A percentile compares a stretch with the other conserved stretches of the same genome.
phyloP scores from a whole-genome alignment of 37 sponge, comb jelly and placozoan genomes.

The Axinella damicornis region DNA sequence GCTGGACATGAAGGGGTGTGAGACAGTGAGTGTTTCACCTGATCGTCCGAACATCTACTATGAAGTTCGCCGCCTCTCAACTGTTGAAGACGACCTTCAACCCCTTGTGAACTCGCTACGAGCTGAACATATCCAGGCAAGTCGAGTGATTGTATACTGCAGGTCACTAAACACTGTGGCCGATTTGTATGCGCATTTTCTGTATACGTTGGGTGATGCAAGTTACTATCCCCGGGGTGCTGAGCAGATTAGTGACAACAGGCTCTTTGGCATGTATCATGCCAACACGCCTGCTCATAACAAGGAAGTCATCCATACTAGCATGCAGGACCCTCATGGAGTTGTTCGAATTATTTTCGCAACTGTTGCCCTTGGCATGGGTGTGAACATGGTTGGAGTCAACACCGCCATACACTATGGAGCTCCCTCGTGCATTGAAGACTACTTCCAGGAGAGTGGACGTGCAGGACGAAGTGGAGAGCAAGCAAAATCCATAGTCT shows the following conservation, averaged over 20 bases:
- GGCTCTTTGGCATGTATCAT: constrained; percentile 62
- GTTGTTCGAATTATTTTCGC: constrained; percentile 54
- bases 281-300: constrained; percentile 33
- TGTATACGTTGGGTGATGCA: not conserved
- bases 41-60: constrained; percentile 41
- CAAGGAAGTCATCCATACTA: constrained; percentile 26
- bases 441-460: constrained; percentile 43
- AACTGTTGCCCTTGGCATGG: constrained; percentile 55
- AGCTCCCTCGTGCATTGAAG: constrained; percentile 49
- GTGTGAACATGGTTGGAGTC: constrained; percentile 28
- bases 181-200: constrained; percentile 31
- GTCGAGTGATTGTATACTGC: constrained; percentile 45
- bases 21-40: constrained; percentile 16
- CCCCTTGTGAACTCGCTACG: not conserved
- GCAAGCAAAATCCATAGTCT: constrained; percentile 35
- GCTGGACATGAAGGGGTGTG: constrained; percentile 33
- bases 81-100: constrained; percentile 13
- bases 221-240: constrained; percentile 48
- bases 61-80: constrained; percentile 5
- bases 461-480: constrained; percentile 34
- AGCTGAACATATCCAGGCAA: not conserved
- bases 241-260: constrained; percentile 33
- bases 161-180: constrained; percentile 47
- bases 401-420: constrained; percentile 55
- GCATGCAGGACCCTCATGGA: constrained; percentile 31